Conservation (phyloP, 2,113 vertebrate species). For the Charadrius vociferus region DNA sequence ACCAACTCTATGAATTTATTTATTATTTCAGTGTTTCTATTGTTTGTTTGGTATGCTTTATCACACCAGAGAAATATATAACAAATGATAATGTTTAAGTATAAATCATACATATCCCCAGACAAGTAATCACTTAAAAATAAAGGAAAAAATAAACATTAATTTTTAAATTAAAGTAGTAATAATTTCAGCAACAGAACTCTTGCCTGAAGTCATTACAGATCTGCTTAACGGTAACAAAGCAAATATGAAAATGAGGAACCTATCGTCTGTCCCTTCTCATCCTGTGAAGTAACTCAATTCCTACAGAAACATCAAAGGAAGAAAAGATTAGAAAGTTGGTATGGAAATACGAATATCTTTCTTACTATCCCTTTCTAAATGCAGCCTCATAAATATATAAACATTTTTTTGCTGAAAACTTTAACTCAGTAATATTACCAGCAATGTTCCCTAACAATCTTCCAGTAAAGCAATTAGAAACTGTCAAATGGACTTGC, state of each 20-base stretch:
- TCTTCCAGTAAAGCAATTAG: neutral
- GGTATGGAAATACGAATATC: neutral
- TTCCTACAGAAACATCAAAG: neutral
- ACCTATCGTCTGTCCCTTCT: neutral
- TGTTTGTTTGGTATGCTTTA: neutral
- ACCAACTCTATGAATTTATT: neutral
- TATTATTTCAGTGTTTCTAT: neutral
- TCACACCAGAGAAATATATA: neutral
- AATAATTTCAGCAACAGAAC: neutral
- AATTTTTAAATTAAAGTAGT: neutral
- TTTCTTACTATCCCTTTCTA: neutral
- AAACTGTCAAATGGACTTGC: neutral
- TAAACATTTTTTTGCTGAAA: rapidly evolving
- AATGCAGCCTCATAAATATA: neutral
- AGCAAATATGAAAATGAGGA: neutral
- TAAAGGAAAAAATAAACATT: neutral
- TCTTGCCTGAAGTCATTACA: neutral
- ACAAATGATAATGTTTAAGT: neutral
- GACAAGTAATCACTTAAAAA: neutral
- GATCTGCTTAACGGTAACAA: neutral
- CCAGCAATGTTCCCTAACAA: neutral
- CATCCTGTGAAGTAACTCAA: neutral
- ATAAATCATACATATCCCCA: neutral
- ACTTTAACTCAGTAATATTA: neutral
- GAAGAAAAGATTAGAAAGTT: neutral